phyloP scores from a whole-genome alignment of 30 jellyfish, hydroid and myxozoan genomes.

The Turritopsis rubra region DNA sequence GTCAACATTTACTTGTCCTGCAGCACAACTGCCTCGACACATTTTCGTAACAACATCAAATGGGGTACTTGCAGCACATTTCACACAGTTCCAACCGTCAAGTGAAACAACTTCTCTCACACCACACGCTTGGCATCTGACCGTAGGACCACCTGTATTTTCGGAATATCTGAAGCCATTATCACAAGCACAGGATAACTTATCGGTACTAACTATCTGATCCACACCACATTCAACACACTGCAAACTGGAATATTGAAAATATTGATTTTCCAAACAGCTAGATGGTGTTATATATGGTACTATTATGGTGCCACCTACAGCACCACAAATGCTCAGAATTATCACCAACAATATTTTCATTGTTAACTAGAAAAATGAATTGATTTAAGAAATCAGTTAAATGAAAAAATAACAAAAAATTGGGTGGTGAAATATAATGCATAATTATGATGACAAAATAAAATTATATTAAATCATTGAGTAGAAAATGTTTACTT shows the following conservation, averaged over 20 bases:
- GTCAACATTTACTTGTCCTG: conserved; percentile 36
- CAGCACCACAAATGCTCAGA: neutral
- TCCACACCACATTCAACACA: conserved; percentile 69
- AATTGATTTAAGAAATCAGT: neutral
- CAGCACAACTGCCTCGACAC: conserved; percentile 38
- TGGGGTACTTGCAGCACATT: conserved; percentile 34
- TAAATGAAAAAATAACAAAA: neutral
- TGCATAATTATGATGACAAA: no score
- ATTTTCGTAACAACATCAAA: conserved; percentile 39
- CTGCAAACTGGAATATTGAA: conserved; percentile 68
- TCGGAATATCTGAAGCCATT: conserved; percentile 44
- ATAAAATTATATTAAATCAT: no score
- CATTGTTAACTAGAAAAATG: neutral
- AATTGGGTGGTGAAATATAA: no score
- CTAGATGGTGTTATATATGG: conserved; percentile 50
- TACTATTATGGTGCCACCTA: neutral
- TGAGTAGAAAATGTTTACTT: no score
- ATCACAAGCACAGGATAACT: conserved; percentile 68
- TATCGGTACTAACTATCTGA: conserved; percentile 46
- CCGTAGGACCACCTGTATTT: conserved; percentile 64
- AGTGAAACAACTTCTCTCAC: conserved; percentile 23
- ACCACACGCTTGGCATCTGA: conserved; percentile 53
- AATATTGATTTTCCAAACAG: conserved; percentile 50
- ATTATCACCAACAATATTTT: no score
- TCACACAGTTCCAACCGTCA: conserved; percentile 76